Conservation (phyloP, 2,888 invertebrate species). For the Strigamia transsilvanica region DNA sequence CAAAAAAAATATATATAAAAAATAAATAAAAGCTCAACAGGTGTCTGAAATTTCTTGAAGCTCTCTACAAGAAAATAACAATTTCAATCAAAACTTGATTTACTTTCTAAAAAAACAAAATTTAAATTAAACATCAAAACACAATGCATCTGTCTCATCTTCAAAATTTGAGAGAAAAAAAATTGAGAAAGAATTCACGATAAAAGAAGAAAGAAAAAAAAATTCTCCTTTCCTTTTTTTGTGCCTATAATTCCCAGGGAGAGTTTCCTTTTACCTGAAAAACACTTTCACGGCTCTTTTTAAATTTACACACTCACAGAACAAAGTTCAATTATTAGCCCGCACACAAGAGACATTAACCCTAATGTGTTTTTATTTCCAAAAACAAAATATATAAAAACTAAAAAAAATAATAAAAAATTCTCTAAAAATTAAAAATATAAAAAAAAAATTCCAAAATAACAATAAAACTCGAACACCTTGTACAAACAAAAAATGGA, state of each 20-base stretch:
- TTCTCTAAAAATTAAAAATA: background rate
- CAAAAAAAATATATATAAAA: too few relatives aligned
- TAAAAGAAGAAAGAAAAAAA: background rate
- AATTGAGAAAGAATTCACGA: background rate
- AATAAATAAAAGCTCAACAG: background rate
- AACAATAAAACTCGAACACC: background rate
- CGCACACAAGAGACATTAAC: background rate
- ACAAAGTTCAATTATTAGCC: background rate
- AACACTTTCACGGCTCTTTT: constrained; percentile 25
- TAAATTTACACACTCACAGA: background rate
- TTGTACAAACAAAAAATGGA: constrained; percentile 12
- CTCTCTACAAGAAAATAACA: background rate
- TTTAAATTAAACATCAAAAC: background rate
- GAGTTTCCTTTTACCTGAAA: constrained; percentile 27
- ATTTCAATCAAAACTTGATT: constrained; percentile 13
- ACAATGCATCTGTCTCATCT: background rate
- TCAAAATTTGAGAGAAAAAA: background rate
- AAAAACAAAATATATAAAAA: background rate
- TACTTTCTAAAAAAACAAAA: background rate
- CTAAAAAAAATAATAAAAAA: background rate
- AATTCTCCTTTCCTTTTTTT: background rate
- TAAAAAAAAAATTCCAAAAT: background rate
- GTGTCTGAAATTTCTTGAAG: background rate
- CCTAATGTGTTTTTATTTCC: background rate
- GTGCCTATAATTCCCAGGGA: background rate